Evolutionary conservation across 2,797 vertebrate species (phyloP), one percentile per base, ranked within the genome.

Genomic region (Chelonia mydas): DNA sequence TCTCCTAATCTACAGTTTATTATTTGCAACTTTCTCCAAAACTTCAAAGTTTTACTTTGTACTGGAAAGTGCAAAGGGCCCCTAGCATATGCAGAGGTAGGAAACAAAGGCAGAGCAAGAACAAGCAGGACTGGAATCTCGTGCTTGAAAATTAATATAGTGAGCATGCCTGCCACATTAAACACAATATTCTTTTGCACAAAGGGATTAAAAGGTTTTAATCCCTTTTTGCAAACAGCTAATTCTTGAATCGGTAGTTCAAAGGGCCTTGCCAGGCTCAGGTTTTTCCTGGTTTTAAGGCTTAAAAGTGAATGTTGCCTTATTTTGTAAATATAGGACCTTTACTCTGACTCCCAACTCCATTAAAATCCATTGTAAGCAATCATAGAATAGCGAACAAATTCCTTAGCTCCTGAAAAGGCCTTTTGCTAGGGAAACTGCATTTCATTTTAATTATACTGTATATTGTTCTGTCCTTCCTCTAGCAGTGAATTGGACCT

Each of bases 141-240:
- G 81, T 94, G 95, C 96, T 96, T 96, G 94, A 95, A 98, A 96
- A 98, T 98, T 97, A 96, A 97, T 97, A 98, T 96, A 95, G 94
- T 86, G 96, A 95, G 96, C 90, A 93, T 95, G 94, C 86, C 94
- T 97, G 95, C 94, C 96, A 98, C 94, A 97, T 96, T 97, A 96
- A 97, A 97, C 90, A 96, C 87, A 50, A 76, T 96, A 96, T 90
- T 95, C 92, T 95, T 95, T 93, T 93, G 83, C 93, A 93, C 91
- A 95, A 95, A 97, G 93, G 90, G 97, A 98, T 97, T 97, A 96
- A 95, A 97, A 97, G 83, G 91, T 95, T 97, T 97, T 97, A 97
- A 97, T 97, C 97, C 92, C 50, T 89, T 84, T 96, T 94, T 92
- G 92, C 94, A 97, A 94, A 91, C 90, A 96, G 95, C 90, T 95